A percentile compares a stretch with the other conserved stretches of the same genome.
These are phyloP conservation scores for Stenichneumon culpator DNA, from an alignment of 2,888 invertebrate genomes.

Conservation along the genomic window DNA sequence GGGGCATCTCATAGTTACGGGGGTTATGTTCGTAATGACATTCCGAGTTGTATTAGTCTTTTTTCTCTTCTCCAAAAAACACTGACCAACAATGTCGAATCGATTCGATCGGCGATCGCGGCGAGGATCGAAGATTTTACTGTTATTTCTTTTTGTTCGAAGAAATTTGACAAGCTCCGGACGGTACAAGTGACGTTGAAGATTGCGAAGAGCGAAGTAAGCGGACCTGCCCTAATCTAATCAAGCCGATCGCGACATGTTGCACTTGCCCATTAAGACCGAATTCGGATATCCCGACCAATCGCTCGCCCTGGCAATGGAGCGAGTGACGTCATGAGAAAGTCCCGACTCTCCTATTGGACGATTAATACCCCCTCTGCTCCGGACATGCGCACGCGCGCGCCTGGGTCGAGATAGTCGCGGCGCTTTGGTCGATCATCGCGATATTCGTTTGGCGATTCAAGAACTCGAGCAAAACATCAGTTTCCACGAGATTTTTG, in stretches of 20 bases:
- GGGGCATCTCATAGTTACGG: constrained; percentile 76
- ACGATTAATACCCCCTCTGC: background rate
- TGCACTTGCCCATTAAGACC: constrained; percentile 71
- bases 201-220: constrained; percentile 35
- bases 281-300: constrained; percentile 46
- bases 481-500: background rate
- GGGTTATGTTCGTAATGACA: constrained; percentile 77
- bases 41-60: constrained; percentile 33
- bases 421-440: constrained; percentile 45
- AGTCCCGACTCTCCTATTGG: constrained; percentile 66
- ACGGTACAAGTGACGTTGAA: constrained; percentile 12
- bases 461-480: background rate
- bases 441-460: background rate
- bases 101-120: constrained; percentile 5
- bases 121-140: background rate
- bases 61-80: constrained; percentile 8
- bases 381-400: background rate
- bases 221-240: constrained; percentile 76
- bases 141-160: background rate
- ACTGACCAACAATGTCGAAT: constrained; percentile 17
- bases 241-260: constrained; percentile 79
- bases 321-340: constrained; percentile 69
- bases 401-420: background rate
- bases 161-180: constrained; percentile 8
- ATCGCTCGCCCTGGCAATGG: constrained; percentile 63